These are phyloP conservation scores for Sinosuthora webbiana DNA, from an alignment of 2,113 vertebrate species.

Conservation along the genomic window DNA sequence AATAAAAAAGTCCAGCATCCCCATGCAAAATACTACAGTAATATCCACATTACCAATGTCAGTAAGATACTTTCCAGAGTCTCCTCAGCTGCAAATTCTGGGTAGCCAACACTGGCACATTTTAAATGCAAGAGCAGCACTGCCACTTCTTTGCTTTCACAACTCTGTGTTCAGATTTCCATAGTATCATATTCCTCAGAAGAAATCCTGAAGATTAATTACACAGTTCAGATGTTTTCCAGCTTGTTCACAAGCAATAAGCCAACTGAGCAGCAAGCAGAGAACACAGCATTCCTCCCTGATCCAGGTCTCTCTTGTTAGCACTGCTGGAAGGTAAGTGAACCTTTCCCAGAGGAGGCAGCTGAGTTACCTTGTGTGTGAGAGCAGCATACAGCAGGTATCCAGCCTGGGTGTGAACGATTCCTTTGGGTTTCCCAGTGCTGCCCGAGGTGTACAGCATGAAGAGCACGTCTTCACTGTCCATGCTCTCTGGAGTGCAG, in stretches of 20 bases:
- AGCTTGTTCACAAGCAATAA: not conserved
- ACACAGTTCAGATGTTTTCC: not conserved
- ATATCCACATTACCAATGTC: not conserved
- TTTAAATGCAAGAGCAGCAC: not conserved
- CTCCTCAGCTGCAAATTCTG: not conserved
- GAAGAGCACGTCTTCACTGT: slow-evolving; percentile 88
- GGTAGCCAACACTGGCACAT: not conserved
- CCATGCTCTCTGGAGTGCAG: slow-evolving; percentile 84
- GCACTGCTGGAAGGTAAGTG: not conserved
- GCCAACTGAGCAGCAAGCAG: not conserved
- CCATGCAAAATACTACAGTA: not conserved
- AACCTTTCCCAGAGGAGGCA: not conserved
- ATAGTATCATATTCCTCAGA: not conserved
- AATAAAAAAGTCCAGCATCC: not conserved
- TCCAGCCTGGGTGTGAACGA: slow-evolving; percentile 89
- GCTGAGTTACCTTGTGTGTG: slow-evolving; percentile 85
- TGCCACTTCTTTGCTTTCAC: not conserved
- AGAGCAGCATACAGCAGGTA: slow-evolving; percentile 86
- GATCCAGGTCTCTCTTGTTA: not conserved
- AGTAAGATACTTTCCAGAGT: not conserved
- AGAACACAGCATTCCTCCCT: not conserved
- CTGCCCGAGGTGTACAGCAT: slow-evolving; percentile 91
- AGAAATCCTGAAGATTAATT: not conserved
- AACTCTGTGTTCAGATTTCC: not conserved
- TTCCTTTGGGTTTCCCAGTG: slow-evolving; percentile 88